Conservation (phyloP, 2,113 vertebrate genomes). For the Oryzias celebensis region DNA sequence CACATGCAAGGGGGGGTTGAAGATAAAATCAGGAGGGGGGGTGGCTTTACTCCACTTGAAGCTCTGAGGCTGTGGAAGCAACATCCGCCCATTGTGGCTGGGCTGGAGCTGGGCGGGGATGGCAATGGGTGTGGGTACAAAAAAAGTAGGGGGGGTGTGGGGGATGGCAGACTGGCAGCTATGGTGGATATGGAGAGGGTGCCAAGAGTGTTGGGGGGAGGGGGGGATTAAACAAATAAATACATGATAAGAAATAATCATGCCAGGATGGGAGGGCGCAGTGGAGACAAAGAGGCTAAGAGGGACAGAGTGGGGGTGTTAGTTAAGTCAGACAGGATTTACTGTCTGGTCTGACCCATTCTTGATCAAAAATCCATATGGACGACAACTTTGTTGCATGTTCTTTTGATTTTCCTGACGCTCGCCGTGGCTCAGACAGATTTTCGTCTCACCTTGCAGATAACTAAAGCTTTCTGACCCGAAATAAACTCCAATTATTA, state of each 20-base stretch:
- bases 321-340: conserved; percentile 71
- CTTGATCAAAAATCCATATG: conserved; percentile 38
- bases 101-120: conserved; percentile 58
- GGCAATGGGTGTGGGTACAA: conserved; percentile 52
- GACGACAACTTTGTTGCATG: conserved; percentile 37
- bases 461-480: conserved; percentile 1
- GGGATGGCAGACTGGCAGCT: conserved; percentile 72
- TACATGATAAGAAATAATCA: conserved; percentile 83
- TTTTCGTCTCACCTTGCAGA: conserved; percentile 5
- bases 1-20: conserved; percentile 68
- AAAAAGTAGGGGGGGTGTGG: conserved; percentile 49
- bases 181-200: conserved; percentile 58
- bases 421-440: conserved; percentile 7
- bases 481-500: conserved; percentile 15
- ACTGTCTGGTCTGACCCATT: conserved; percentile 61
- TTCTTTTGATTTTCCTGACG: conserved; percentile 17
- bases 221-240: conserved; percentile 84
- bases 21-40: conserved; percentile 55
- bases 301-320: conserved; percentile 53
- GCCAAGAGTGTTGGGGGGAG: conserved; percentile 72
- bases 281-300: conserved; percentile 78
- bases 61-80: conserved; percentile 58
- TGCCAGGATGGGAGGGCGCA: conserved; percentile 62
- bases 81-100: conserved; percentile 70
- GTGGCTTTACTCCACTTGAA: conserved; percentile 56